Evolutionary conservation across 35 echinoderm and acorn worm species (phyloP).

Genomic region (Strongylocentrotus purpuratus): DNA sequence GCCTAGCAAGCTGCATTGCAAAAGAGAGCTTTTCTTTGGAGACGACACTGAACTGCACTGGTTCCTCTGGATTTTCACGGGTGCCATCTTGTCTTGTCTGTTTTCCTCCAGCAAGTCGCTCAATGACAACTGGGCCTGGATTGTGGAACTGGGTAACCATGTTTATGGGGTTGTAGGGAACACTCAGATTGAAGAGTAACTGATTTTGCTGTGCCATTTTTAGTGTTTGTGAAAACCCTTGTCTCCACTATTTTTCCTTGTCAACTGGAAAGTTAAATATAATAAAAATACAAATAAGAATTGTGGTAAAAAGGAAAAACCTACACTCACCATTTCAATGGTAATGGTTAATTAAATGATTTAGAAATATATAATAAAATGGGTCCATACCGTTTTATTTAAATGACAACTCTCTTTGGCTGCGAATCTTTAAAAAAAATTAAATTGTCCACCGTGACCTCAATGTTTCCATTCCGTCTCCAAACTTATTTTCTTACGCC

Average conservation of each 20-base stretch:
- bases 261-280: not conserved
- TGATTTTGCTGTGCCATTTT: slow-evolving; percentile 36
- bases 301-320: not conserved
- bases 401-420: no score
- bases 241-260: not conserved
- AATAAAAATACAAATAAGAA: not conserved
- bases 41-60: slow-evolving; percentile 58
- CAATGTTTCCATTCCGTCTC: no score
- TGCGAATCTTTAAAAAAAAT: no score
- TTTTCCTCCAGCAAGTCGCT: slow-evolving; percentile 9
- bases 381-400: no score
- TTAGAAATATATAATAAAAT: not conserved
- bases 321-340: not conserved
- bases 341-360: not conserved
- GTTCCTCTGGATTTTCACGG: not conserved
- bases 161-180: slow-evolving; percentile 29
- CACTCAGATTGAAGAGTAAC: slow-evolving; percentile 25
- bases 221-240: not conserved
- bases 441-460: no score
- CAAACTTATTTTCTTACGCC: no score
- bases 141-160: slow-evolving; percentile 45
- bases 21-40: slow-evolving; percentile 77
- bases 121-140: slow-evolving; percentile 35
- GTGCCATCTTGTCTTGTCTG: not conserved
- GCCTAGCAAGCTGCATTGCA: slow-evolving; percentile 78